These are phyloP conservation scores for Drosophila tanythrix DNA, from an alignment of 2,888 invertebrate genomes.

Conservation along the genomic window DNA sequence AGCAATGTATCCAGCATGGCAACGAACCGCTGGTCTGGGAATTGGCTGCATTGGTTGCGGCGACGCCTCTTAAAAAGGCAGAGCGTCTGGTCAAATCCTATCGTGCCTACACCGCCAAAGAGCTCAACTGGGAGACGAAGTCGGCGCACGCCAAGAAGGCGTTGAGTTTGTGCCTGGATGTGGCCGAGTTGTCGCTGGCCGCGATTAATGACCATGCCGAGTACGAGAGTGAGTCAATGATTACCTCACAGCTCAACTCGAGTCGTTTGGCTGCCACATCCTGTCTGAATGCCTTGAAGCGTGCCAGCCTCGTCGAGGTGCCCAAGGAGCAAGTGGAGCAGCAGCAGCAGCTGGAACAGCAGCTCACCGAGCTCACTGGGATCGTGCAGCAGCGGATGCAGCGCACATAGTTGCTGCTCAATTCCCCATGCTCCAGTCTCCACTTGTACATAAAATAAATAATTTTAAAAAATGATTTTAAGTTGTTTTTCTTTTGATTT, in stretches of 20 bases:
- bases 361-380: conserved; percentile 54
- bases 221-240: conserved; percentile 86
- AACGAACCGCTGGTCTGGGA: conserved; percentile 92
- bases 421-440: background rate
- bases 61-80: conserved; percentile 86
- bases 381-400: conserved; percentile 77
- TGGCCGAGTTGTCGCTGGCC: conserved; percentile 87
- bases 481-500: background rate
- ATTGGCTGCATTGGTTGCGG: conserved; percentile 90
- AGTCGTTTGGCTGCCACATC: conserved; percentile 87
- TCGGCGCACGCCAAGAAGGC: conserved; percentile 88
- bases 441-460: background rate
- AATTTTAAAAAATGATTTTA: background rate
- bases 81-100: conserved; percentile 92
- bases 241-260: conserved; percentile 87
- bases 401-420: conserved; percentile 22
- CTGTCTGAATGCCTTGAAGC: conserved; percentile 85
- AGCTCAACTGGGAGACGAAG: conserved; percentile 86
- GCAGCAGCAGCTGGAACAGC: conserved; percentile 81
- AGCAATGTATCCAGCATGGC: conserved; percentile 85
- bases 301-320: conserved; percentile 74
- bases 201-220: conserved; percentile 85
- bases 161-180: conserved; percentile 86
- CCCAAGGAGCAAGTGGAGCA: conserved; percentile 83
- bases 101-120: conserved; percentile 89